Percentiles rank a stretch among this genome's conserved stretches.
phyloP scores from a whole-genome alignment of 2,888 invertebrate species.

The Rosalia funebris region DNA sequence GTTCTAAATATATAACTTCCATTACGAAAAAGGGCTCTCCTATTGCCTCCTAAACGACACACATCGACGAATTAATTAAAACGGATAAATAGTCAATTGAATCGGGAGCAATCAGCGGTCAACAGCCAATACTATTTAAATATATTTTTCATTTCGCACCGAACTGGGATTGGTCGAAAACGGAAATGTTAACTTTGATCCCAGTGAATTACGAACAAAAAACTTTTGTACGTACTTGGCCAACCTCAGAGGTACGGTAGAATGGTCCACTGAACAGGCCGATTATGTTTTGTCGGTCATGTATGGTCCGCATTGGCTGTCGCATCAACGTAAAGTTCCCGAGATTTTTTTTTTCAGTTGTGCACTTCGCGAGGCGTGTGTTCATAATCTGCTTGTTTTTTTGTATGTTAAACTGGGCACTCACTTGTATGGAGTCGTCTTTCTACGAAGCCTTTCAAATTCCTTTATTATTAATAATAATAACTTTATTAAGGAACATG shows the following conservation, averaged over 20 bases:
- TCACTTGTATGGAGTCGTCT: too few species aligned
- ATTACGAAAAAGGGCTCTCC: not conserved
- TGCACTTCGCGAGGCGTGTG: too few species aligned
- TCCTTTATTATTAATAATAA: too few species aligned
- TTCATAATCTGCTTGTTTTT: too few species aligned
- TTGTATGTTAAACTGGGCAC: too few species aligned
- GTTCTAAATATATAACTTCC: not conserved
- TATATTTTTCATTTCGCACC: constrained; percentile 51
- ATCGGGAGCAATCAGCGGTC: constrained; percentile 49
- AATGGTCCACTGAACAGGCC: constrained; percentile 58
- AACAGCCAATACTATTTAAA: constrained; percentile 52
- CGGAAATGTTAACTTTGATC: constrained; percentile 59
- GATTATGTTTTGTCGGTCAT: constrained; percentile 62
- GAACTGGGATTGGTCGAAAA: constrained; percentile 57
- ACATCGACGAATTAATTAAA: constrained; percentile 31
- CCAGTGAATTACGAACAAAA: constrained; percentile 49
- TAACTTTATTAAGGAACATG: too few species aligned
- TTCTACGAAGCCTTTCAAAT: too few species aligned
- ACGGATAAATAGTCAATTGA: constrained; percentile 42
- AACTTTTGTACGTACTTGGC: constrained; percentile 59
- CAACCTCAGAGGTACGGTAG: constrained; percentile 57
- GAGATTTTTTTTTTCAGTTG: not conserved
- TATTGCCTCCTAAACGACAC: not conserved
- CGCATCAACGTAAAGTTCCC: not conserved
- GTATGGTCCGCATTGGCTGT: constrained; percentile 49